A percentile compares a stretch with the other conserved stretches of the same genome.
phyloP scores from a whole-genome alignment of 1,140 invertebrate species.

The Dufourea novaeangliae region DNA sequence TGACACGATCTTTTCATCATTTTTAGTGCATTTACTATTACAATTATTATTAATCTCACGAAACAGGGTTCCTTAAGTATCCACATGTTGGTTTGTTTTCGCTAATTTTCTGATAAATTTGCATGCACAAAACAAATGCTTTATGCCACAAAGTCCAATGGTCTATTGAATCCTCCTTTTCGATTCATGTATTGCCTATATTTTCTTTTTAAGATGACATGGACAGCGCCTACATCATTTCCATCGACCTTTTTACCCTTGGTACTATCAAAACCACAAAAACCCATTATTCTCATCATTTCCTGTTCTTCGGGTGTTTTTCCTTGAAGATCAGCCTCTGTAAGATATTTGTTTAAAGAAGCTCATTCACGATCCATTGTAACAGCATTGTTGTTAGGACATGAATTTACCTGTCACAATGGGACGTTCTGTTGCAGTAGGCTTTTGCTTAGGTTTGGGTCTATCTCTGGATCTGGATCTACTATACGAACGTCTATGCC shows the following conservation, averaged over 20 bases:
- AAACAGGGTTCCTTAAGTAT: too few species aligned
- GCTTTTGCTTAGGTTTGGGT: slow-evolving; percentile 76
- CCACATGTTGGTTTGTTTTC: too few species aligned
- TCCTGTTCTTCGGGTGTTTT: slow-evolving; percentile 95
- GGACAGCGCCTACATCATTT: slow-evolving; percentile 95
- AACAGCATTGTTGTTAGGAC: neutral
- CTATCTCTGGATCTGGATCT: slow-evolving; percentile 81
- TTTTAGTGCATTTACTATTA: neutral
- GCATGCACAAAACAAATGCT: neutral
- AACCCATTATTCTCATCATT: slow-evolving; percentile 98
- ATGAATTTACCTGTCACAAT: slow-evolving; percentile 80
- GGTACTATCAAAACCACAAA: slow-evolving; percentile 96
- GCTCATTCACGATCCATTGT: neutral
- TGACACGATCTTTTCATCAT: neutral
- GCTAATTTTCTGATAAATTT: neutral
- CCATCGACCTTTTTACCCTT: slow-evolving; percentile 97
- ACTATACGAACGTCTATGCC: slow-evolving; percentile 80
- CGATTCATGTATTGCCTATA: slow-evolving; percentile 99
- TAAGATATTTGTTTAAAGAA: slow-evolving; percentile 45
- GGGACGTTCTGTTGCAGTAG: slow-evolving; percentile 81
- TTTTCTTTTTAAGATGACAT: slow-evolving; percentile 97
- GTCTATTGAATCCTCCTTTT: slow-evolving; percentile 99
- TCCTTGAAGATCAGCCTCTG: slow-evolving; percentile 89
- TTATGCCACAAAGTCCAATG: slow-evolving; percentile 96
- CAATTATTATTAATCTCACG: neutral